Evolutionary conservation across 2,888 invertebrate species (phyloP).

Genomic region (Loripinus fragilis): DNA sequence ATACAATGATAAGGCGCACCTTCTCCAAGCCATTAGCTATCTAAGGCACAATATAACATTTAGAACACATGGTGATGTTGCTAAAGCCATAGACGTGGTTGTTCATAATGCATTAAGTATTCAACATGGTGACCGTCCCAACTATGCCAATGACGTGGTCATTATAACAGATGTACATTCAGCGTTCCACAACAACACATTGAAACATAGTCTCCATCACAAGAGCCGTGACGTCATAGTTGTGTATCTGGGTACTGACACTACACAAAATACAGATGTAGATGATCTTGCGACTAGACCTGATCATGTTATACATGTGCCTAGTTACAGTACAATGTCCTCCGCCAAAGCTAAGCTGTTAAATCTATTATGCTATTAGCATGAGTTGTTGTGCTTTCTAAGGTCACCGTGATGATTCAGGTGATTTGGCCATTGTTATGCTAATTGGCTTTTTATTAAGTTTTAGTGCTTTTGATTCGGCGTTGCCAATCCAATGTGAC

Average conservation of each 20-base stretch:
- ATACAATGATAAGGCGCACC: background rate
- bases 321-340: background rate
- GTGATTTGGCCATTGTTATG: too few species aligned
- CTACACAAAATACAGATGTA: background rate
- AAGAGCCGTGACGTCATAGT: constrained; percentile 2
- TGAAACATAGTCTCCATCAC: background rate
- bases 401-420: too few species aligned
- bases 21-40: background rate
- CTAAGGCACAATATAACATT: background rate
- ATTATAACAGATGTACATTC: background rate
- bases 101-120: background rate
- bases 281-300: background rate
- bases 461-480: too few species aligned
- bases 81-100: background rate
- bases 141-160: background rate
- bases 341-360: background rate
- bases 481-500: too few species aligned
- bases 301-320: background rate
- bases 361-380: background rate
- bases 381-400: background rate
- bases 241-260: background rate
- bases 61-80: background rate
- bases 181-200: background rate
- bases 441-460: too few species aligned
- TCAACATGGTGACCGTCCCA: constrained; percentile 3